phyloP scores from a whole-genome alignment of 2,888 invertebrate genomes.

The Pterobdella sp. region DNA sequence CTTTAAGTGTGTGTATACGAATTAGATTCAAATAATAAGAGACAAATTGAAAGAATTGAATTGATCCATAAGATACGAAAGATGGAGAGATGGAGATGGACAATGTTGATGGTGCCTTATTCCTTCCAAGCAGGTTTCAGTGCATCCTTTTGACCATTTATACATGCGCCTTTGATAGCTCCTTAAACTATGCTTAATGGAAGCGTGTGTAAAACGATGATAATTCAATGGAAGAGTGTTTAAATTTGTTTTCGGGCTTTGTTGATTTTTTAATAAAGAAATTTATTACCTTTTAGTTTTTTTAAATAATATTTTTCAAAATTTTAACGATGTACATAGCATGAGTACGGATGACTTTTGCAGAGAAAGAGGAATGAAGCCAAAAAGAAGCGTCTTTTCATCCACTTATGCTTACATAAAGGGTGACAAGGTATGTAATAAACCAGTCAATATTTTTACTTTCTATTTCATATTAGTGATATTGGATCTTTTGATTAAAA shows the following conservation, averaged over 20 bases:
- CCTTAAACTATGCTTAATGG: no score
- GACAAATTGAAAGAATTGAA: no score
- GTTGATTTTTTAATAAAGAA: not conserved
- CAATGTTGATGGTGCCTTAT: not conserved
- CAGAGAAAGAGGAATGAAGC: not conserved
- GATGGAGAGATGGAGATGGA: not conserved
- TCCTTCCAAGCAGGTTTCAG: not conserved
- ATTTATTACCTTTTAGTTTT: not conserved
- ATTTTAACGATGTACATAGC: not conserved
- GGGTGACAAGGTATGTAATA: not conserved
- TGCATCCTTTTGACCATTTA: not conserved
- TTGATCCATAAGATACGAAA: no score
- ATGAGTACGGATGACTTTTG: not conserved
- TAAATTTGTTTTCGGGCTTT: not conserved
- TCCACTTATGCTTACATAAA: slow-evolving; percentile 6
- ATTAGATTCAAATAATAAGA: no score
- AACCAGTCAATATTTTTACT: not conserved
- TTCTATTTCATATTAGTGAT: no score
- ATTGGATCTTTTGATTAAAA: no score
- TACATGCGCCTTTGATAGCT: no score
- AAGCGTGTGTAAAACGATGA: no score
- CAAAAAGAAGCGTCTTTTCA: slow-evolving; percentile 20
- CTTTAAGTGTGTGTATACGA: no score
- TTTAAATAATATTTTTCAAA: not conserved
- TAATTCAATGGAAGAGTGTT: no score